Base-by-base conservation (phyloP, 2,797 vertebrate species). In the Enteromius radiatus region DNA sequence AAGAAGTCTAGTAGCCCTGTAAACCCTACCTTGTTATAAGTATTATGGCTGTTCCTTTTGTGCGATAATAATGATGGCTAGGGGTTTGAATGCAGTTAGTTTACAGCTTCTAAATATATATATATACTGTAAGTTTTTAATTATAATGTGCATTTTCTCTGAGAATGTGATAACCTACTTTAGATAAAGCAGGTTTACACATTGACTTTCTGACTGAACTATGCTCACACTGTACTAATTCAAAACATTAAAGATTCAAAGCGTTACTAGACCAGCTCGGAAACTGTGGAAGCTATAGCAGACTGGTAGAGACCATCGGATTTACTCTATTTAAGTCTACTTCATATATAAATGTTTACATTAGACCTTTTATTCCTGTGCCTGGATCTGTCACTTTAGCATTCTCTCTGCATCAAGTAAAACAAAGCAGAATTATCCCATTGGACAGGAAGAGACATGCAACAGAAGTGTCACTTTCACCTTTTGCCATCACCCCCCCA, bases 341-440 rank as follows among this genome's bases (percentile, higher is more conserved):
- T 28, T 59, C 14, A 17, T 26, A 54, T 59, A 70, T 64, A 31
- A 76, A 23, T 83, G 68, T 85, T 87, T 81, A 78, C 56, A 36
- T 70, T 36, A 11, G 54, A 68, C 38, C 4, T 80, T 15, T 59
- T 78, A 15, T 75, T 80, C 28, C 63, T 38, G 49, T 67, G 17
- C 52, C 56, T 70, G 19, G 2, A 31, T 70, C 70, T 84, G 67
- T 36, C 47, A 59, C 9, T 67, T 56, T 21, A 54, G 81, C 5
- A 11, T 31, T 78, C 52, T 38, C 26, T 9, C 41, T 26, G 43
- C 43, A 38, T 47, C 77, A 69, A 49, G 41, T 52, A 41, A 33
- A 61, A 26, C 41, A 41, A 77, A 64, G 52, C 61, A 61, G 14
- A 68, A 56, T 54, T 69, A 23, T 68, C 28, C 28, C 38, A 5